Percentiles rank a stretch among this genome's conserved stretches.
Evolutionary conservation across 2,797 vertebrate species (phyloP).

Genomic region (Myotis planiceps): DNA sequence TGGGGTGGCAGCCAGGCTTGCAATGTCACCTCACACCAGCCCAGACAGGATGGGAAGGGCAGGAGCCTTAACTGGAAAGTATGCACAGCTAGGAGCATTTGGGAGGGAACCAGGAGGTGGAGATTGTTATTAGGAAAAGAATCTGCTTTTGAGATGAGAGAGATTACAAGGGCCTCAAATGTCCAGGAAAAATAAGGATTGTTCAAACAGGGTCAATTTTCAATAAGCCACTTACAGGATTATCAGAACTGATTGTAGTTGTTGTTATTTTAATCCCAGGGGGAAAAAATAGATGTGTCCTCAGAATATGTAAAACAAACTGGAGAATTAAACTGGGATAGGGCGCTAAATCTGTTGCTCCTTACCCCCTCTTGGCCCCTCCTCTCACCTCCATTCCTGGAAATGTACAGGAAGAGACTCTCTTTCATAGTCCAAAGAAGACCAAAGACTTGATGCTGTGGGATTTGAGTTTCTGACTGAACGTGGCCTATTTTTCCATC

Average conservation of each 20-base stretch:
- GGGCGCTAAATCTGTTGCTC: background rate
- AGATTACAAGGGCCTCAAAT: background rate
- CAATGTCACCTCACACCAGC: background rate
- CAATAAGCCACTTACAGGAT: background rate
- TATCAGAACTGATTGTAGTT: background rate
- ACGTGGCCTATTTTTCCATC: background rate
- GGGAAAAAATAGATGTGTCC: background rate
- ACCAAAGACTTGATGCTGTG: background rate
- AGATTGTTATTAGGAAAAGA: background rate
- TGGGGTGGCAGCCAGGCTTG: background rate
- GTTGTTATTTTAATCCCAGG: background rate
- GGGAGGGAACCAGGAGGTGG: background rate
- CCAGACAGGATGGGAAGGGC: background rate
- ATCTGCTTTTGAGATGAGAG: background rate
- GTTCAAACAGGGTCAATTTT: background rate
- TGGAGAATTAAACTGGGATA: background rate
- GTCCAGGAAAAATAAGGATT: background rate
- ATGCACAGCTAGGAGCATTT: background rate
- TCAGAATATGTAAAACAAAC: background rate
- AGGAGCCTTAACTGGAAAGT: background rate
- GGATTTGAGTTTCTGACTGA: background rate
- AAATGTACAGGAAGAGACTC: background rate
- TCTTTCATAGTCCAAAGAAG: background rate
- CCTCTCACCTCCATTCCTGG: background rate
- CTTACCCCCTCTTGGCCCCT: background rate